These are phyloP conservation scores for Varanus komodoensis DNA, from an alignment of 2,113 vertebrate genomes.

Conservation along the genomic window DNA sequence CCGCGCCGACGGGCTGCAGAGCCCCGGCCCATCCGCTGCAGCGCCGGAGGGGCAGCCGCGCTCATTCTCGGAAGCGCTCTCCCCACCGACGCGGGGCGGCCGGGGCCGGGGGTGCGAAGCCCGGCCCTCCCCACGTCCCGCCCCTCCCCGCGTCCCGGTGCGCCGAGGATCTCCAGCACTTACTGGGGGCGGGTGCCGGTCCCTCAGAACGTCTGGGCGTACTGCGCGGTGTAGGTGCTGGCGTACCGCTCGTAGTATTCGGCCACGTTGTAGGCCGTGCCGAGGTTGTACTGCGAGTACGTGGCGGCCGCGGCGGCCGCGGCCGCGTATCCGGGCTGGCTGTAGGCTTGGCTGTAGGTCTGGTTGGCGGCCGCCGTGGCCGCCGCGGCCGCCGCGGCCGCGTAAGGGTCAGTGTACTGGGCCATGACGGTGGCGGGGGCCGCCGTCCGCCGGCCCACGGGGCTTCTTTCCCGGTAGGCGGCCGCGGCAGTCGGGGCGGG, in stretches of 20 bases:
- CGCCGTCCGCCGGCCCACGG: conserved; percentile 70
- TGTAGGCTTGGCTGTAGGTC: conserved; percentile 58
- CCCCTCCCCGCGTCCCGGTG: not conserved
- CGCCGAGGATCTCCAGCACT: not conserved
- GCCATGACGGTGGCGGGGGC: conserved; percentile 53
- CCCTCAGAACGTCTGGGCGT: conserved; percentile 57
- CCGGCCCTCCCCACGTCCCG: not conserved
- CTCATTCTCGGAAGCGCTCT: not conserved
- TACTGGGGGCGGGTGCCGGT: not conserved
- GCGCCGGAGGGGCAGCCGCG: no score
- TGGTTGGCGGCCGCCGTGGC: conserved; percentile 44
- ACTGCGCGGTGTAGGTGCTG: conserved; percentile 67
- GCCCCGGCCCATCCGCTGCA: no score
- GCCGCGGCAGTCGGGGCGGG: conserved; percentile 56
- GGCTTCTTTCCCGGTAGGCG: conserved; percentile 74
- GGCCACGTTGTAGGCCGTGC: conserved; percentile 72
- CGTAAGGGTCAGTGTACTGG: conserved; percentile 55
- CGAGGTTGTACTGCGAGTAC: conserved; percentile 69
- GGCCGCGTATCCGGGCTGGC: conserved; percentile 38
- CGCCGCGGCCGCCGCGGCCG: not conserved
- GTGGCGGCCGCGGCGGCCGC: conserved; percentile 48
- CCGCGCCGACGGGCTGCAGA: no score
- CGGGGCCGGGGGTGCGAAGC: no score
- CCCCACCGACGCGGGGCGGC: not conserved
- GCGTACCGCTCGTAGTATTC: conserved; percentile 76